Evolutionary conservation across 2,888 invertebrate genomes (phyloP), one percentile per base, ranked within the genome.

Genomic region (Megamerina dolium): DNA sequence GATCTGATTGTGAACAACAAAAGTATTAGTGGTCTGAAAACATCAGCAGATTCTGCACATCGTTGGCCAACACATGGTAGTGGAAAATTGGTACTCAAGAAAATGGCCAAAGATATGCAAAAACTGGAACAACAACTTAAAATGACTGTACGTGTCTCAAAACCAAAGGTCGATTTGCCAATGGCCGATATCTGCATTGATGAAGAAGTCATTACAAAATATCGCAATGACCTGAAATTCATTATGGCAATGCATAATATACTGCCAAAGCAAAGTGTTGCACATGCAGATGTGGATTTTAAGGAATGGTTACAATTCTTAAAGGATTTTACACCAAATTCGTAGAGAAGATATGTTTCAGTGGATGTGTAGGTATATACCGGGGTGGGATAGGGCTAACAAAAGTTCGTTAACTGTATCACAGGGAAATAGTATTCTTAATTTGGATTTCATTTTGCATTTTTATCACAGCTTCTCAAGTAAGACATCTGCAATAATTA

Each of bases 81-180:
- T 17, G 50, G 52, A 3, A 34, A 49, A 18, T 33, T 55, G 16
- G 43, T 58, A 20, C 37, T 61, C 5, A 52, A 53, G 8, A 52
- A 51, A 27, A 52, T 61, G 32, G 55, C 56, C 3, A 55, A 49
- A 16, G 55, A 57, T 20, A 56, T 61, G 13, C 13, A 13, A 5
- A 9, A 45, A 12, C 29, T 58, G 2, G 55, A 55, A 18, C 12
- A 46, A 40, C 37, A 60, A 51, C n/a, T 64, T 42, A 58, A 53
- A 17, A 40, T 53, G 20, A 55, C 58, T 9, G 53, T 58, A 5
- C 51, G 55, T 14, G 41, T 63, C 8, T 46, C 55, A 3, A 53
- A 53, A 18, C 59, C 60, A 2, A 56, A 55, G 46, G 52, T 57
- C 0, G 59, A 61, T 48, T 49, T 64, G n/a, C 60, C 64, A 2